These are phyloP conservation scores for Mormyrops attenuatus DNA, from an alignment of 2,797 vertebrate genomes.

Conservation along the genomic window DNA sequence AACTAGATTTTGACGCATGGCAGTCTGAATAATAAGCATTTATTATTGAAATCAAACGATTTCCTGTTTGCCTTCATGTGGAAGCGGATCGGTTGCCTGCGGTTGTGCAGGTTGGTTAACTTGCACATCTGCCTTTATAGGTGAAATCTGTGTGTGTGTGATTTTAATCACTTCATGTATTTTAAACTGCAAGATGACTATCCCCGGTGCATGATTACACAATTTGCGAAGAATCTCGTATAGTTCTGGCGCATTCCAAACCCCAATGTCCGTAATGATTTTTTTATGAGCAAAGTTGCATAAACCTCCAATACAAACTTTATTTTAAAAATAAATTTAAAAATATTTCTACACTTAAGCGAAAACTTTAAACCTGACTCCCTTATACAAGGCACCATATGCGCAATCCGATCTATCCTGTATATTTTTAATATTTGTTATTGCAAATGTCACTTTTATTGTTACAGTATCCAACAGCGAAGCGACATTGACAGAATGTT, in stretches of 20 bases:
- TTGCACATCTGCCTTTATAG: background rate
- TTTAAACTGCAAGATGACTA: background rate
- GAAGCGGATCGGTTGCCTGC: background rate
- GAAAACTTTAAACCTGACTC: background rate
- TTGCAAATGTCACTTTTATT: background rate
- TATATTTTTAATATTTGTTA: background rate
- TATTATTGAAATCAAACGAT: background rate
- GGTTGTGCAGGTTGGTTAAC: background rate
- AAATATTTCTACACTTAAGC: background rate
- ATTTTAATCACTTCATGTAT: background rate
- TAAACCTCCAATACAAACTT: background rate
- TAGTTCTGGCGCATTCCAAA: background rate
- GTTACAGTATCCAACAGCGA: background rate
- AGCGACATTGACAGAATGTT: background rate
- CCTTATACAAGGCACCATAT: background rate
- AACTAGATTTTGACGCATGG: background rate
- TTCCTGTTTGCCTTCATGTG: background rate
- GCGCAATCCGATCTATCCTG: background rate
- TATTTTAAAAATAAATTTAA: background rate
- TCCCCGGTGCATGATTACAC: background rate
- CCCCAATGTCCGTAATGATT: background rate
- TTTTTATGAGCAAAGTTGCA: background rate
- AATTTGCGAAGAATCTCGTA: background rate
- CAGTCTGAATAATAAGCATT: background rate
- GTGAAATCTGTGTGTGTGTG: background rate